Percentiles rank a stretch among this genome's conserved stretches.
Conservation (phyloP, 2,797 vertebrate genomes). For the Megaceryle alcyon region DNA sequence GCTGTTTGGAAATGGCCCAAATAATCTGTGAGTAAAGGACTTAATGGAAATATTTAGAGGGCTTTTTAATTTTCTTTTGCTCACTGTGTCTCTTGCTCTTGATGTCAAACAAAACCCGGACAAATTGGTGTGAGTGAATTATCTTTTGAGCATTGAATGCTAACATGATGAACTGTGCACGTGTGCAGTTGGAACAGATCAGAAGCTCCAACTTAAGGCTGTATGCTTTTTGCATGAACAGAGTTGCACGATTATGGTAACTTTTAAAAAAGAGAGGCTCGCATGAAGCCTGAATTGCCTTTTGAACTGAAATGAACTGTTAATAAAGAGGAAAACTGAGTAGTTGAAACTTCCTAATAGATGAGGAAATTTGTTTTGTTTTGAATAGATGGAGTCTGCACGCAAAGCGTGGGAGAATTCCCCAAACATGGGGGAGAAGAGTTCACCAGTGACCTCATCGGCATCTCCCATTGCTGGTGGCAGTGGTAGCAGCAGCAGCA, state of each 20-base stretch:
- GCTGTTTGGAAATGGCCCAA: background rate
- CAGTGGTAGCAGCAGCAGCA: constrained; percentile 34
- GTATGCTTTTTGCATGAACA: constrained; percentile 66
- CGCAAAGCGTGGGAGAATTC: constrained; percentile 99
- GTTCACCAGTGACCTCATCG: constrained; percentile 90
- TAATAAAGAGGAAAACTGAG: background rate
- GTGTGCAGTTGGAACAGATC: constrained; percentile 22
- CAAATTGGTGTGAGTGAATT: background rate
- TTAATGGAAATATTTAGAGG: background rate
- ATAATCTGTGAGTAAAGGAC: background rate
- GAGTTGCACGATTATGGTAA: constrained; percentile 49
- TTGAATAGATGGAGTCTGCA: constrained; percentile 94
- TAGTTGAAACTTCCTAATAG: constrained; percentile 14
- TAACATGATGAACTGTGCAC: constrained; percentile 13
- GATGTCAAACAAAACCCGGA: background rate
- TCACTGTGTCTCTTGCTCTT: constrained; percentile 30
- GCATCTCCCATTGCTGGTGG: constrained; percentile 87
- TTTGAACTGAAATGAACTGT: constrained; percentile 21
- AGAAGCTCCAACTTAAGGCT: constrained; percentile 32
- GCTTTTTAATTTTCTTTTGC: background rate
- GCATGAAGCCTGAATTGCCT: constrained; percentile 54
- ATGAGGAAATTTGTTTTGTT: constrained; percentile 23
- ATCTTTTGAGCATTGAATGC: background rate
- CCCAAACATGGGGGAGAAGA: constrained; percentile 92
- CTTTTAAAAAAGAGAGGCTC: constrained; percentile 45